Evolutionary conservation across 2,888 invertebrate genomes (phyloP), one percentile per base, ranked within the genome.

Genomic region (Drosophila paramelanica): DNA sequence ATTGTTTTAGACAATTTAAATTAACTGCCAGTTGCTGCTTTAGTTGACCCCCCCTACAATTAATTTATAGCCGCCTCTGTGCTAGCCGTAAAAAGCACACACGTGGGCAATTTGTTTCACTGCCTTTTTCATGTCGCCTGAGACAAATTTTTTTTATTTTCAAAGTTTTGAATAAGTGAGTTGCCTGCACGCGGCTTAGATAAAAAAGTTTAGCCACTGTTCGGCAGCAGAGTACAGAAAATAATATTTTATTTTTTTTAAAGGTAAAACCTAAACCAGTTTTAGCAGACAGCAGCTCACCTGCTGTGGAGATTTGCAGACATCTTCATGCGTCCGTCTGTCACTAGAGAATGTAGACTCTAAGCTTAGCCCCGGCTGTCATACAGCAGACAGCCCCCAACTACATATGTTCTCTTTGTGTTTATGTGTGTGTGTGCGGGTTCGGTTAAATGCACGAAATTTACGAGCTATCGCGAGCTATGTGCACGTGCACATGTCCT

Each of bases 401-500:
- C 43, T 17, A 17, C 17, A 17, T 1, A 17, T 27, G 1, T 1
- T 2, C n/a, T 10, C 2, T 7, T 5, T 20, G 7, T 23, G 17
- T 10, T 17, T 20, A 6, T 10, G 5, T 14, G 5, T 14, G 23
- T 23, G 4, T 27, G 31, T 39, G 42, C 7, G 7, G 6, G 64
- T 83, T 83, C 73, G 61, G 72, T 67, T 83, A 88, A 83, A 82
- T 82, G 83, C 52, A 70, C 20, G 67, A 73, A 77, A 79, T 83
- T 88, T 83, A 83, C 80, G 88, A 77, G 70, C 53, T 46, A 60
- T 73, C 65, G 52, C 67, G 45, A 51, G 52, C 67, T 42, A 51
- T 23, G 41, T 68, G 87, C 86, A 88, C 88, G 88, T 83, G 89
- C 83, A 71, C 60, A 82, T 69, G 80, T 73, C 67, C 86, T 79